These are phyloP conservation scores for Oceanodroma leucorhoa DNA, from an alignment of 2,797 vertebrate genomes.

Conservation along the genomic window DNA sequence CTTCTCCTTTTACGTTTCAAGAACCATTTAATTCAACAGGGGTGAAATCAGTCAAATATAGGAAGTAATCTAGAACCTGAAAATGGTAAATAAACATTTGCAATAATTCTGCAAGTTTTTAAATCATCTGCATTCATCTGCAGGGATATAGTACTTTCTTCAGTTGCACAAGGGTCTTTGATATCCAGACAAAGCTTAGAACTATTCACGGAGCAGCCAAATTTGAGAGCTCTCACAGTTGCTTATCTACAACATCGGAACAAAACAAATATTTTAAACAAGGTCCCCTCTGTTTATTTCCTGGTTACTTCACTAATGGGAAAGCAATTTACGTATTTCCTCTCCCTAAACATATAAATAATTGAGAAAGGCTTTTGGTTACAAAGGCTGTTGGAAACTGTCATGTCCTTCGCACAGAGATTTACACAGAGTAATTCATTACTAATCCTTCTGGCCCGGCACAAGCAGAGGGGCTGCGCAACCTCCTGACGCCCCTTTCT, in stretches of 20 bases:
- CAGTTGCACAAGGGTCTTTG: background rate
- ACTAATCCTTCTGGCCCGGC: fast-evolving
- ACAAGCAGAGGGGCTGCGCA: fast-evolving
- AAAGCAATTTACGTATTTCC: constrained; percentile 37
- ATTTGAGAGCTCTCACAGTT: constrained; percentile 15
- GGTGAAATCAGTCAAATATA: background rate
- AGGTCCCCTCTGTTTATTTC: constrained; percentile 30
- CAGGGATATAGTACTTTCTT: background rate
- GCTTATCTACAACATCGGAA: constrained; percentile 5
- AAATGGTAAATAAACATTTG: background rate
- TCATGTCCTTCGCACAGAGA: fast-evolving
- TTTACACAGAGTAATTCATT: fast-evolving
- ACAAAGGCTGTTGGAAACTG: background rate
- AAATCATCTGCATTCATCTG: background rate
- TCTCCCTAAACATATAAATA: background rate
- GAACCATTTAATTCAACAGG: background rate
- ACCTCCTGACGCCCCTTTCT: background rate
- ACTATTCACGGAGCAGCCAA: background rate
- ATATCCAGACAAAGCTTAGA: background rate
- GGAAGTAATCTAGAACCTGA: background rate
- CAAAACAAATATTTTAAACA: constrained; percentile 4
- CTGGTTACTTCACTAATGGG: background rate
- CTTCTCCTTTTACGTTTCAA: background rate
- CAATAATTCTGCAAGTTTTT: background rate
- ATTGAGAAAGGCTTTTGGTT: background rate